These are phyloP conservation scores for Pollenia angustigena DNA, from an alignment of 2,888 invertebrate genomes.

Conservation along the genomic window DNA sequence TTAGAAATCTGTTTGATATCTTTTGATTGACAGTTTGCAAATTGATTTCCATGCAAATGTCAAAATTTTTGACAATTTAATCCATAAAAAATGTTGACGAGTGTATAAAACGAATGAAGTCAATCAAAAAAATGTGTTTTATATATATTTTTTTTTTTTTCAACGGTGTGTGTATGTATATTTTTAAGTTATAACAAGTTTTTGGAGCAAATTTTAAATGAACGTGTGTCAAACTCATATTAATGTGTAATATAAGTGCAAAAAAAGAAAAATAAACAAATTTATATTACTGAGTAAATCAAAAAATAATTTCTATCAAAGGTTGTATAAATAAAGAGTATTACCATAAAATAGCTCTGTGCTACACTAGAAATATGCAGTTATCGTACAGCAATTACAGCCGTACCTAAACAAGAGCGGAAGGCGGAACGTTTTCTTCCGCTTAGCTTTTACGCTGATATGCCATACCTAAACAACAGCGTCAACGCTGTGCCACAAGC, in stretches of 20 bases:
- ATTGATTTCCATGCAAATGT: constrained; percentile 81
- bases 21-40: constrained; percentile 81
- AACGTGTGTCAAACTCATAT: not conserved
- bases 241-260: not conserved
- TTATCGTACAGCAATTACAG: too few relatives aligned
- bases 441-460: too few relatives aligned
- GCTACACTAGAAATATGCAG: too few relatives aligned
- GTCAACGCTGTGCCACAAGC: too few relatives aligned
- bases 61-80: constrained; percentile 77
- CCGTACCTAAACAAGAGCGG: too few relatives aligned
- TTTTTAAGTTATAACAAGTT: not conserved
- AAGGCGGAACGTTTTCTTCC: too few relatives aligned
- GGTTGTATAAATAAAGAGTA: too few relatives aligned
- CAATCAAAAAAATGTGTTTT: constrained; percentile 32
- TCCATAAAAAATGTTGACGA: constrained; percentile 70
- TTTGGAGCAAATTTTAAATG: constrained; percentile 2
- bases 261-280: not conserved
- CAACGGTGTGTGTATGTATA: not conserved
- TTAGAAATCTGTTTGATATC: constrained; percentile 52
- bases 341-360: too few relatives aligned
- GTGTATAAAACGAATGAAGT: constrained; percentile 42
- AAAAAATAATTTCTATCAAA: too few relatives aligned
- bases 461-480: too few relatives aligned
- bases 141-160: not conserved
- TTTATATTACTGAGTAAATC: too few relatives aligned